Base-by-base conservation (phyloP, 1,140 invertebrate genomes). In the Choristoneura fumiferana region DNA sequence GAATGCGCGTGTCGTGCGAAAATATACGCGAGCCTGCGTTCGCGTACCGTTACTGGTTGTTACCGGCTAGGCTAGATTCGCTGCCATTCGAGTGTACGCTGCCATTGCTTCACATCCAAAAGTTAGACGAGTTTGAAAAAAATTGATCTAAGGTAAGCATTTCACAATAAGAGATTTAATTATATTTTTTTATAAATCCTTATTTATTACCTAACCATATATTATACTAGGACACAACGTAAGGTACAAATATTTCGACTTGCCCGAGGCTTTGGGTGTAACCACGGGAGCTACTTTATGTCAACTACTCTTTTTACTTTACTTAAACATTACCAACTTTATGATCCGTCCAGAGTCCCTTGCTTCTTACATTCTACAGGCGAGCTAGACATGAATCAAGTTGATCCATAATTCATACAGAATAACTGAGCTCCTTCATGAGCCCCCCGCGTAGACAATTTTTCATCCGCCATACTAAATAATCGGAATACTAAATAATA, bases 361-460 rank as follows among this genome's bases (percentile, higher is more conserved):
- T 4, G 17, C 54, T 36, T 55, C 34, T 56, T 38, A 54, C 58
- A 54, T 62, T 62, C 37, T 58, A 69, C 54, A 64, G 22, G 22
- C 22, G 22, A 54, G 56, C 57, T 67, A 72, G 66, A 69, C 73
- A 69, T 76, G 76, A 75, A 79, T 78, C 73, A 75, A 69, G 40
- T 63, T 72, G 57, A 70, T 86, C 72, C 62, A 82, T 84, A 87
- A 83, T 84, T 84, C 78, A 86, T 84, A 70, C 34, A 56, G 63
- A 62, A 77, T 78, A 78, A 76, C 70, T 36, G 29, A 49, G 43
- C 17, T 56, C 62, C 69, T 73, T 73, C 73, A 71, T 67, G 65
- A 69, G 68, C 71, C 73, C 74, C 77, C 78, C 71, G 77, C 68
- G 73, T 73, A 54, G 78, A 71, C 55, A 71, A 84, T 83, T 80